Evolutionary conservation across 2,797 vertebrate genomes (phyloP).

Genomic region (Sebastes flavidus): DNA sequence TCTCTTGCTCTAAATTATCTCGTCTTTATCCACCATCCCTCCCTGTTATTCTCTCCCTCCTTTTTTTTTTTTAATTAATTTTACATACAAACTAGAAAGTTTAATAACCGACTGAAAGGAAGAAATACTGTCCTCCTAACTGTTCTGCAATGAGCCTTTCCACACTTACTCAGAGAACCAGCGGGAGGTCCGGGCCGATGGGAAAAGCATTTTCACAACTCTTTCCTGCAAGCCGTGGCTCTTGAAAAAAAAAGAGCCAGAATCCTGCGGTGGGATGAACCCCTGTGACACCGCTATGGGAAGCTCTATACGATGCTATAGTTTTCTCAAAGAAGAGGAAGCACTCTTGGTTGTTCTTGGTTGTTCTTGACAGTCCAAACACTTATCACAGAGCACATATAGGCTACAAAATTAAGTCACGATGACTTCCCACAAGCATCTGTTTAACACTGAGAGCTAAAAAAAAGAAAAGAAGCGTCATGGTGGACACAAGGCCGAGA

Average conservation of each 20-base stretch:
- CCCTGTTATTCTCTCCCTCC: neutral
- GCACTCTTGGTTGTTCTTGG: neutral
- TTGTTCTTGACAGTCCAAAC: neutral
- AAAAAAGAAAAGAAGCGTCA: neutral
- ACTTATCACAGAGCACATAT: neutral
- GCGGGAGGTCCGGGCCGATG: conserved; percentile 38
- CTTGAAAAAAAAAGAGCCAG: conserved; percentile 23
- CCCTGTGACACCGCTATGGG: neutral
- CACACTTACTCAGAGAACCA: conserved; percentile 65
- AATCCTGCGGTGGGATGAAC: neutral
- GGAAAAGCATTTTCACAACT: conserved; percentile 60
- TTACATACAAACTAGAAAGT: conserved; percentile 4
- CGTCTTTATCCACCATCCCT: neutral
- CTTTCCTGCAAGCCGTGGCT: conserved; percentile 36
- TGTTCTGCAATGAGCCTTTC: conserved; percentile 65
- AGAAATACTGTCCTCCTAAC: conserved; percentile 60
- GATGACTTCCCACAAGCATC: conserved; percentile 45
- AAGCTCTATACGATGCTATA: neutral
- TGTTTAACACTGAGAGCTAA: conserved; percentile 23
- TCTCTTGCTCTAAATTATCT: conserved; percentile 5
- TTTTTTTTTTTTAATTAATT: conserved; percentile 10
- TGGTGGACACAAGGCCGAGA: conserved; percentile 1
- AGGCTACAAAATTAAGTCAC: neutral
- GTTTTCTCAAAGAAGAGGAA: neutral
- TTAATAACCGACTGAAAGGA: conserved; percentile 29